phyloP scores from a whole-genome alignment of 2,888 invertebrate genomes.

The Rhopalosiphum nymphaeae region DNA sequence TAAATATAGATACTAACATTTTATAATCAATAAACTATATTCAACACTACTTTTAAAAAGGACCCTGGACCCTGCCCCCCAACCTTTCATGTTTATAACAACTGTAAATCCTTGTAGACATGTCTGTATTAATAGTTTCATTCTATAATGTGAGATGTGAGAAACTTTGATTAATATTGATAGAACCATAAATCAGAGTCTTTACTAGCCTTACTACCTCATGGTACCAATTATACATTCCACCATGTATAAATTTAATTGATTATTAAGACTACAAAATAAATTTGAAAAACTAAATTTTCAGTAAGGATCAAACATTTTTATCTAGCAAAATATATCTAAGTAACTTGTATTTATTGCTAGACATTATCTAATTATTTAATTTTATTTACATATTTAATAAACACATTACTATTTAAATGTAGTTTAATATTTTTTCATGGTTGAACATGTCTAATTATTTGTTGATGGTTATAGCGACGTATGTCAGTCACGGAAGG shows the following conservation, averaged over 20 bases:
- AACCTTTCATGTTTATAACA: too few species aligned
- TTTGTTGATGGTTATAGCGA: conserved; percentile 74
- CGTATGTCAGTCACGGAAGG: conserved; percentile 99
- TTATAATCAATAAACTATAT: too few species aligned
- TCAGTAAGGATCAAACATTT: not conserved
- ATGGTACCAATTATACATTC: not conserved
- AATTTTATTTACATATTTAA: not conserved
- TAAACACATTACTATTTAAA: not conserved
- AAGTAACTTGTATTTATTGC: not conserved
- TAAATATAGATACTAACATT: too few species aligned
- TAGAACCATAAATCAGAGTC: not conserved
- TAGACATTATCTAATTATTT: not conserved
- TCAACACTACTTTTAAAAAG: too few species aligned
- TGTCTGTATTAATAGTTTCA: not conserved
- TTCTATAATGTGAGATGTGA: not conserved
- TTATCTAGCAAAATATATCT: not conserved
- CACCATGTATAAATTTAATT: not conserved
- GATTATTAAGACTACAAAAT: not conserved
- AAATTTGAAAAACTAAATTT: not conserved
- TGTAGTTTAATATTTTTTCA: not conserved
- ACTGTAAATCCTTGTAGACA: not conserved
- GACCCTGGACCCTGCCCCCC: too few species aligned
- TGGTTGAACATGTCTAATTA: not conserved
- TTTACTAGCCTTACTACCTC: not conserved
- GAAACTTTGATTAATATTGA: not conserved